Evolutionary conservation across 2,113 vertebrate genomes (phyloP), one percentile per base, ranked within the genome.

Genomic region (Pseudonaja textilis): DNA sequence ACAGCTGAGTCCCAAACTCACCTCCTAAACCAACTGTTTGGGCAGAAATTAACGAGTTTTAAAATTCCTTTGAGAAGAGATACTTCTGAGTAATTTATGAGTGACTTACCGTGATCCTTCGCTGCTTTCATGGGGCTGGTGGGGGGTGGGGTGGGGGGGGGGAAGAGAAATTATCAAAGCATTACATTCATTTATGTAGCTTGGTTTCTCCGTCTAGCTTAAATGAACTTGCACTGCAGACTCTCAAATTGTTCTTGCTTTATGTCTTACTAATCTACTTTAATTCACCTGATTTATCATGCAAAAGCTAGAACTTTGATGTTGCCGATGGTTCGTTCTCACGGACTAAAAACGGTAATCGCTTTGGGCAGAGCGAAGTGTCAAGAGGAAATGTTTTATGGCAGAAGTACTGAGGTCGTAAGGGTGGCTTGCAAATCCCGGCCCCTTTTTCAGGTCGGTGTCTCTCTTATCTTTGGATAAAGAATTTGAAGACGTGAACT

Each of bases 51-150:
- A 96, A 99, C 99, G 91, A 99, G 99, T 97, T 99, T 99, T 98
- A 99, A 99, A 97, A 99, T 99, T 97, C 99, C 99, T 97, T 97
- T 99, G 92, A 98, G 99, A 95, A 99, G 99, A 97, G 99, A 99
- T 96, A 97, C 98, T 95, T 98, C 98, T 29, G 98, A 99, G 96
- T 98, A 98, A 97, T 97, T 98, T 96, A 98, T 97, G 97, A 97
- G 97, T 96, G 95, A 97, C 95, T 97, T 95, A 90, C 57, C 93
- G 94, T 96, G 96, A 97, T 97, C 94, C 96, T 95, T 96, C 94
- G 96, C 96, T 97, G 96, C 95, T 97, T 97, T 96, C 96, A 95
- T 93, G 95, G 96, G 95, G 96, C 94, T 97, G 97, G 94, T 92
- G 95, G 96, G 95, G 96, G 94, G 96, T 95, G 96, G 94, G 25